Evolutionary conservation across 2,888 invertebrate species (phyloP), one percentile per base, ranked within the genome.

Genomic region (Strigamia maritima): DNA sequence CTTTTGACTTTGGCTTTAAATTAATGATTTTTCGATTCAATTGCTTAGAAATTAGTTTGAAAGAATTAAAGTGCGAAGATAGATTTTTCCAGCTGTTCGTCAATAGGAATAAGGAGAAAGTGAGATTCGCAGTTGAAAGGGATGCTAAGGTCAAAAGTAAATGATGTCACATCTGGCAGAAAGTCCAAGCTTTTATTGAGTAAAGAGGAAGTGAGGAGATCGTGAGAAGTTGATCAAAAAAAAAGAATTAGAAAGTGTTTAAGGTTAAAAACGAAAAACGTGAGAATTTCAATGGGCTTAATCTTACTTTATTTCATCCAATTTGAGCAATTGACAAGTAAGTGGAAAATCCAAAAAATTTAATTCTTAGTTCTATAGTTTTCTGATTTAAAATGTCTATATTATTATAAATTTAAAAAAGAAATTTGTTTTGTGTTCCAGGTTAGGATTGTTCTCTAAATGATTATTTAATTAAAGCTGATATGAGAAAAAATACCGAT

Each of bases 91-190:
- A n/a, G 22, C 60, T 65, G 22, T 2, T 12, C 22, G 60, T 22
- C 19, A 19, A 16, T 19, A 49, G 49, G 60, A 24, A 65, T n/a
- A n/a, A 22, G 24, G 12, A 22, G 22, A 65, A 22, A 22, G 24
- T 12, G 24, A 65, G 60, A 65, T 65, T 65, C 22, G 60, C 60
- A n/a, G 24, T 24, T n/a, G 60, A 65, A 22, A 22, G 60, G 60
- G 60, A 65, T 65, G 60, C 60, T 24, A 65, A 65, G 60, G 60
- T 65, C 22, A 65, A 24, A 65, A 65, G 60, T 65, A 65, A 65
- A 24, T 65, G 60, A 65, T 65, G 60, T 65, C 60, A 24, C 60
- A 22, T 24, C 60, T 65, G 60, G 60, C 60, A 65, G 60, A 65
- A 65, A 65, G 22, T 65, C 60, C 22, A 65, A 22, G 60, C 60